Percentiles rank a stretch among this genome's conserved stretches.
Evolutionary conservation across 2,797 vertebrate genomes (phyloP).

Genomic region (Eulemur albifrons): DNA sequence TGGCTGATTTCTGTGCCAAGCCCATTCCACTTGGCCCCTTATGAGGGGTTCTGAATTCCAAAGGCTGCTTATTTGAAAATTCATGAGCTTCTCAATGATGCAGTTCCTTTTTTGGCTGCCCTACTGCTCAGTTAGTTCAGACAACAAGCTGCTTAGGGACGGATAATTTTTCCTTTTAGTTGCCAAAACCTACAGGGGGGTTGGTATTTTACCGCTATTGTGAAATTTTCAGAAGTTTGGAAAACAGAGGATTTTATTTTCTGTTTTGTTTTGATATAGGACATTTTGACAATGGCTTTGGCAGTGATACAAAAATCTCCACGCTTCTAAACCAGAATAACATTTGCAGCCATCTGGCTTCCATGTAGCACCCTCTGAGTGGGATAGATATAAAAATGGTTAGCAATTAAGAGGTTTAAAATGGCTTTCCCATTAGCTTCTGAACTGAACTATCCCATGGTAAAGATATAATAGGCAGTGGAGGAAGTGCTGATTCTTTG

Average conservation of each 20-base stretch:
- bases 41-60: slow-evolving; percentile 64
- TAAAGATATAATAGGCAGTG: background rate
- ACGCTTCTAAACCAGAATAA: slow-evolving; percentile 74
- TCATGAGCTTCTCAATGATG: slow-evolving; percentile 75
- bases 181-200: slow-evolving; percentile 62
- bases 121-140: slow-evolving; percentile 71
- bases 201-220: slow-evolving; percentile 73
- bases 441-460: slow-evolving; percentile 25
- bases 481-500: background rate
- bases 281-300: slow-evolving; percentile 78
- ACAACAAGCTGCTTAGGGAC: slow-evolving; percentile 69
- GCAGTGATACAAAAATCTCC: slow-evolving; percentile 71
- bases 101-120: slow-evolving; percentile 69
- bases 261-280: slow-evolving; percentile 79
- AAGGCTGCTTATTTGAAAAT: slow-evolving; percentile 76
- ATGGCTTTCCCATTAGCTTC: slow-evolving; percentile 62
- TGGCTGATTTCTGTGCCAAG: slow-evolving; percentile 20
- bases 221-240: slow-evolving; percentile 78
- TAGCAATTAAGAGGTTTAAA: slow-evolving; percentile 72
- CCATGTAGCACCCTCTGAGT: slow-evolving; percentile 65
- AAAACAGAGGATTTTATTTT: slow-evolving; percentile 77
- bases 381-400: slow-evolving; percentile 67
- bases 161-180: slow-evolving; percentile 67
- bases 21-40: slow-evolving; percentile 36
- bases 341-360: slow-evolving; percentile 78